Conservation (phyloP, 2,888 invertebrate species). For the Eilema griseolum region DNA sequence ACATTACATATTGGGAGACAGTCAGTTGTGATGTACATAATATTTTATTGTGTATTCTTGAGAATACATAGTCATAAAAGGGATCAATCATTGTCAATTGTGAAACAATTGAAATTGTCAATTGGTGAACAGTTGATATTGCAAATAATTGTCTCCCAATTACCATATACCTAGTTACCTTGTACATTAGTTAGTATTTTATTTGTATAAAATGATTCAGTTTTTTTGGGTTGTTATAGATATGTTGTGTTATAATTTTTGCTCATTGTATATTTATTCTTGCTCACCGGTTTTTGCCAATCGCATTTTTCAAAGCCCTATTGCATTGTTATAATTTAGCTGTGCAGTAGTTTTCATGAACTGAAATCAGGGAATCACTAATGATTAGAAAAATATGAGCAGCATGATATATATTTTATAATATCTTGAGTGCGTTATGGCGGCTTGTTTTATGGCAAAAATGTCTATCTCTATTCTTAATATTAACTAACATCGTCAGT, state of each 20-base stretch:
- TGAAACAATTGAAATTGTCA: conserved; percentile 19
- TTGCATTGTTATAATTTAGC: neutral
- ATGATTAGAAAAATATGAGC: neutral
- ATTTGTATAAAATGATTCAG: conserved; percentile 42
- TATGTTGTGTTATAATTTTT: conserved; percentile 23
- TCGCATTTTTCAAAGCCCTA: neutral
- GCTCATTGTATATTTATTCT: conserved; percentile 14
- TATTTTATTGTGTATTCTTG: conserved; percentile 23
- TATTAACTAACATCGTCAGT: neutral
- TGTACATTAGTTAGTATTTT: conserved; percentile 41
- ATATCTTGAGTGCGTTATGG: neutral
- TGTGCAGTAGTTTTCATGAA: neutral
- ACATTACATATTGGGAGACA: conserved; percentile 30
- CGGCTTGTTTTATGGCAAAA: neutral
- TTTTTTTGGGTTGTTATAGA: conserved; percentile 33
- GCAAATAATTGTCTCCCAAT: conserved; percentile 37
- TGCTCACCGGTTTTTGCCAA: neutral
- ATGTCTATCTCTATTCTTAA: neutral
- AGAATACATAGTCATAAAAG: conserved; percentile 26
- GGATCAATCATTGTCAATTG: conserved; percentile 38
- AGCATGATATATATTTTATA: neutral
- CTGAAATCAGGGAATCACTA: neutral
- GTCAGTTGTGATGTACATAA: conserved; percentile 25
- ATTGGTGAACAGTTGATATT: conserved; percentile 27
- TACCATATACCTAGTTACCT: conserved; percentile 40